Evolutionary conservation across 1,140 invertebrate genomes (phyloP), one percentile per base, ranked within the genome.

Genomic region (Brachionus rotundiformis): DNA sequence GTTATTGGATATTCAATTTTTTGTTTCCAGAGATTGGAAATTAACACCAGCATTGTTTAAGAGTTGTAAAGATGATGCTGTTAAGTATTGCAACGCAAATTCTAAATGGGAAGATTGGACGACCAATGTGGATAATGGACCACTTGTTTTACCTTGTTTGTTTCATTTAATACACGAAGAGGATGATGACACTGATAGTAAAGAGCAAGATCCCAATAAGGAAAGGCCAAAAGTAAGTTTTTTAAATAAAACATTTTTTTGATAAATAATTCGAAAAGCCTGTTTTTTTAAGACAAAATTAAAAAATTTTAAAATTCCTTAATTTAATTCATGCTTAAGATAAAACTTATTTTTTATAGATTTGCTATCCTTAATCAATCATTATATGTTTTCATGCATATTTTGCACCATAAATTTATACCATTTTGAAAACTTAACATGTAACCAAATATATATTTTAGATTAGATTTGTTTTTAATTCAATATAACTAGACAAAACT

Each of bases 1-100:
- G 25, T 89, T 99, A 31, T 89, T 98, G 19, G 94, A 98, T 89
- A 96, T 98, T 85, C 95, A 98, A 85, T 98, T 96, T 87, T 99
- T 99, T 88, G 91, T 98, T 68, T 92, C 94, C 0, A 91, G 96
- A 84, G 94, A 98, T 89, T 98, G 94, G 85, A 94, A 93, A 88
- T 89, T 85, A 84, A 83, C 11, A 84, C 61, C 19, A 10, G 13
- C 41, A 23, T 13, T 71, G 13, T 98, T 95, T 85, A 91, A 91
- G 85, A 91, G 92, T 10, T 99, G 96, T 86, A 93, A 92, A 84
- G 90, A 92, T 63, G 95, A 98, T 89, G 95, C 96, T 3, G 89
- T 91, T 2, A 91, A 90, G 41, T 89, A 93, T 44, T 98, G 96
- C 86, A 91, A 93, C 84, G 94, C 93, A 0, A 92, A 91, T 83